A percentile compares a stretch with the other conserved stretches of the same genome.
Conservation (phyloP, 2,113 vertebrate species). For the Pteronura brasiliensis region DNA sequence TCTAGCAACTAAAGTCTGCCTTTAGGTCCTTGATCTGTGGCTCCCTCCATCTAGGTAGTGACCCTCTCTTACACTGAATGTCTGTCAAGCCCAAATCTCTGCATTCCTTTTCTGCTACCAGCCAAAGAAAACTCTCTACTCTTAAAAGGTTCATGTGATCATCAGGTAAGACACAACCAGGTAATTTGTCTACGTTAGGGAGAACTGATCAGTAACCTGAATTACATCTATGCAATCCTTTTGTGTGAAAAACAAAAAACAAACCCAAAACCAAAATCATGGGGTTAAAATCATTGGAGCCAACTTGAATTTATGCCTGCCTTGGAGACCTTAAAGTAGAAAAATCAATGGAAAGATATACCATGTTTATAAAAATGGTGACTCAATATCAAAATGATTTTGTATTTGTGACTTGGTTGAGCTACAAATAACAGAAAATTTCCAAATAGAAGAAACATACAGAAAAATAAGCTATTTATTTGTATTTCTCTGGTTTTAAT, state of each 20-base stretch:
- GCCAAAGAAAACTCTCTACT: background rate
- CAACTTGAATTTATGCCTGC: background rate
- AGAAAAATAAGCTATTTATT: background rate
- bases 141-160: background rate
- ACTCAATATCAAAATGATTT: background rate
- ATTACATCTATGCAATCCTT: background rate
- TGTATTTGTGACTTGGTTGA: background rate
- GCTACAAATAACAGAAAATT: background rate
- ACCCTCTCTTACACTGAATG: background rate
- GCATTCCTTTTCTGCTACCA: background rate
- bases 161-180: background rate
- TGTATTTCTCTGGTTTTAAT: background rate
- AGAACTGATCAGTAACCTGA: background rate
- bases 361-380: background rate
- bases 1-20: background rate
- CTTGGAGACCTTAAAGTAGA: background rate
- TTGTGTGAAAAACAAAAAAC: background rate
- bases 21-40: background rate
- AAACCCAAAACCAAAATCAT: background rate
- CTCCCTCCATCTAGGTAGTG: background rate
- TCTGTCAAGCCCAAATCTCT: background rate
- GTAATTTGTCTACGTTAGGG: background rate
- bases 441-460: background rate
- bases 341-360: background rate
- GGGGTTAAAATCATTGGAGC: background rate